Evolutionary conservation across 1,140 invertebrate species (phyloP), one percentile per base, ranked within the genome.

Genomic region (Adelges cooleyi): DNA sequence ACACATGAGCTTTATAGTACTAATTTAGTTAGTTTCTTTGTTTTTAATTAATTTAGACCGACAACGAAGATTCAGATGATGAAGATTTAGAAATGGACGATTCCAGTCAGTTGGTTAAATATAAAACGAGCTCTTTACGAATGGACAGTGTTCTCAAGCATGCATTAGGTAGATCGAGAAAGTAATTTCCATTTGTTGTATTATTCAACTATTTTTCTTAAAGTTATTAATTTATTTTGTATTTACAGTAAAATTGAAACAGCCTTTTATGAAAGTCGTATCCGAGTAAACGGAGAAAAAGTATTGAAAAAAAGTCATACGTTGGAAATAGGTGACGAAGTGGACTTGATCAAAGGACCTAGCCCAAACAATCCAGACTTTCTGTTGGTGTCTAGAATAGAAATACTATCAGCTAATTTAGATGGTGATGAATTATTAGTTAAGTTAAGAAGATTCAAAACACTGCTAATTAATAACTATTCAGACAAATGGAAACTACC

Each of bases 211-310:
- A n/a, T n/a, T n/a, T n/a, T 18, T 20, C 62, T 48, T 22, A 2
- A 48, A 54, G 46, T 65, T 17, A 38, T 48, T 56, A 13, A 17
- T 52, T 66, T 33, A 22, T 44, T 46, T 69, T 66, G 53, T 68
- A 40, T 69, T 73, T 71, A 67, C 69, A 83, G 82, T 67, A 84
- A 84, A 80, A 73, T 84, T 40, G 84, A 86, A 72, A 74, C 76
- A 56, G 69, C 78, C 25, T 84, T 86, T 71, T 86, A 84, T 73
- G 81, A 82, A 67, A 83, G 80, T 69, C 82, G 80, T 74, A 78
- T 86, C 53, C 77, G 83, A 71, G 65, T 85, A 2, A 86, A 87
- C 76, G 84, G 84, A 3, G 73, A 78, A 29, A 84, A 84, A 73
- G 71, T 83, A 5, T 44, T 76, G 10, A 86, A 86, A 72, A 87